Evolutionary conservation across 2,797 vertebrate species (phyloP).

Genomic region (Sebastes melanostomus): DNA sequence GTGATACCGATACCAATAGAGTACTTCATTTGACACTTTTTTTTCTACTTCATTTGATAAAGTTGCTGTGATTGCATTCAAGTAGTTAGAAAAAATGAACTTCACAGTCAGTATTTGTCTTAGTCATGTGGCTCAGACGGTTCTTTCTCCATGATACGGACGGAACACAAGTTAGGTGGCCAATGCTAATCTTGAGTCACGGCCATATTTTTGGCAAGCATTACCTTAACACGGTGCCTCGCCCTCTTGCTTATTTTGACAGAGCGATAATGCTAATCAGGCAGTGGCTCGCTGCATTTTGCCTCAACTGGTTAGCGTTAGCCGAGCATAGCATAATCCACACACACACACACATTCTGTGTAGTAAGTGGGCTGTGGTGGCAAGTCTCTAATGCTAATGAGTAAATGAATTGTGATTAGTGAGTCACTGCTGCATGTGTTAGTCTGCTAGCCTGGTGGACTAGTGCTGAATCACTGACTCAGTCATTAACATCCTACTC

Average conservation of each 20-base stretch:
- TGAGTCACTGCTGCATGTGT: slow-evolving; percentile 57
- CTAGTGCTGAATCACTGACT: slow-evolving; percentile 50
- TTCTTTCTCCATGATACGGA: background rate
- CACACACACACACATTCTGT: slow-evolving; percentile 16
- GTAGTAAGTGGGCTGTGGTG: slow-evolving; percentile 15
- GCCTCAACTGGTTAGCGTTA: slow-evolving; percentile 27
- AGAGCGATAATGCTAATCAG: slow-evolving; percentile 30
- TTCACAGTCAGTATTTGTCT: background rate
- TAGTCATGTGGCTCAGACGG: background rate
- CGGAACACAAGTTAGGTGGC: background rate
- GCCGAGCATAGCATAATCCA: slow-evolving; percentile 18
- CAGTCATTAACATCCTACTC: slow-evolving; percentile 51
- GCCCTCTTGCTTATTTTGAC: slow-evolving; percentile 9
- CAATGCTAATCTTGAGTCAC: background rate
- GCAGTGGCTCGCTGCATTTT: slow-evolving; percentile 25
- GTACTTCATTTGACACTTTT: background rate
- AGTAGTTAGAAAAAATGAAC: background rate
- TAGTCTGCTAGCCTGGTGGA: slow-evolving; percentile 46
- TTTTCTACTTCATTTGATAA: background rate
- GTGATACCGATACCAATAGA: background rate
- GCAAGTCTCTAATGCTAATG: slow-evolving; percentile 44
- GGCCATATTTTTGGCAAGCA: background rate
- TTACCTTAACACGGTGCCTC: background rate
- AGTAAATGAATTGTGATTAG: slow-evolving; percentile 49
- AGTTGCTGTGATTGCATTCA: too few species aligned